These are phyloP conservation scores for Lydus trimaculatus DNA, from an alignment of 2,888 invertebrate genomes.

Conservation along the genomic window DNA sequence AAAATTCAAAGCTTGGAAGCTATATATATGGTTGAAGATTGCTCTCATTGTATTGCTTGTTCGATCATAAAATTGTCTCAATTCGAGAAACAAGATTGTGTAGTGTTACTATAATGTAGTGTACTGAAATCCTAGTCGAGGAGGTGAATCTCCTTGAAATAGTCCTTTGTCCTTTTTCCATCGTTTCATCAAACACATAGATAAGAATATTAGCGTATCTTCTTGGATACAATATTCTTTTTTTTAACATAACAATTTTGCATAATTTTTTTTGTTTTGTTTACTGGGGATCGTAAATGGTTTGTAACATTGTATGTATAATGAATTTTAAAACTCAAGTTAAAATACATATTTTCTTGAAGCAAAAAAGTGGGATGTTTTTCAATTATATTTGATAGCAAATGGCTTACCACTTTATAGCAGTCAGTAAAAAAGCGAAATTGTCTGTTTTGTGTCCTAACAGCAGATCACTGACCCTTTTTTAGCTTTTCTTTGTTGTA, in stretches of 20 bases:
- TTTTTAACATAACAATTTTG: background rate
- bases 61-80: background rate
- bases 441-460: background rate
- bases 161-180: slow-evolving; percentile 35
- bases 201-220: background rate
- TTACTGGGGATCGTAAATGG: background rate
- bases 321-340: background rate
- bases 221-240: background rate
- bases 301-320: background rate
- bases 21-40: background rate
- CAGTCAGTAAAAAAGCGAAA: background rate
- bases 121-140: background rate
- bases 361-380: background rate
- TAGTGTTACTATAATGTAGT: background rate
- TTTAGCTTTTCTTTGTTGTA: background rate
- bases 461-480: background rate
- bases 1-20: background rate
- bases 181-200: background rate
- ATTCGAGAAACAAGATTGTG: background rate
- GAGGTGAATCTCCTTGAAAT: slow-evolving; percentile 40
- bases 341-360: background rate
- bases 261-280: background rate
- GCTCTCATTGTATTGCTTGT: background rate
- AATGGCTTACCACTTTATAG: background rate
- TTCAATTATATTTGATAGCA: background rate